Evolutionary conservation across 2,113 vertebrate genomes (phyloP).

Genomic region (Zapornia atra): DNA sequence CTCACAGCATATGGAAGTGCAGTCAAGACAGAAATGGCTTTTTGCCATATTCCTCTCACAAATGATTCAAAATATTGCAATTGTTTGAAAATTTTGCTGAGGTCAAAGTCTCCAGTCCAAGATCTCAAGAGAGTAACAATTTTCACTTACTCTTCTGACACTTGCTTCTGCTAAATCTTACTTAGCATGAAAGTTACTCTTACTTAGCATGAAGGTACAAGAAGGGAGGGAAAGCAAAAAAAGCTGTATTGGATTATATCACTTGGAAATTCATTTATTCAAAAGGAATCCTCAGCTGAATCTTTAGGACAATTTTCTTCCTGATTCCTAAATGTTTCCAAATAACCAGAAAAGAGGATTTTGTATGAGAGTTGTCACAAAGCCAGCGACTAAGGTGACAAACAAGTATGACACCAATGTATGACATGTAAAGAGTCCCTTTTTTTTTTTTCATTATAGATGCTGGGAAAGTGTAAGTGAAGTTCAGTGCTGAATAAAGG

Average conservation of each 20-base stretch:
- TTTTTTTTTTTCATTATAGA: neutral
- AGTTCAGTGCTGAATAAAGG: neutral
- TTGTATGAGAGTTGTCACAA: neutral
- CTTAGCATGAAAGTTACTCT: neutral
- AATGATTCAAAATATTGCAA: neutral
- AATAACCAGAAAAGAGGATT: neutral
- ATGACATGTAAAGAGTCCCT: neutral
- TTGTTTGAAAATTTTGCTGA: neutral
- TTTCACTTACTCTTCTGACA: fast-evolving
- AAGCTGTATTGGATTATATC: neutral
- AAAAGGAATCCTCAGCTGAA: neutral
- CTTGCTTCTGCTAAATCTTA: neutral
- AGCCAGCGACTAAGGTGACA: neutral
- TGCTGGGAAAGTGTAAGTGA: neutral
- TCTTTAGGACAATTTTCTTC: neutral
- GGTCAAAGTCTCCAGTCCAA: neutral
- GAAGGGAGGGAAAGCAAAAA: neutral
- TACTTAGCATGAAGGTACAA: neutral
- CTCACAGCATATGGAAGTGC: neutral
- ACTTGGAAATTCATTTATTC: neutral
- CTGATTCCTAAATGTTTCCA: neutral
- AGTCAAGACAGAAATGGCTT: neutral
- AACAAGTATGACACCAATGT: neutral
- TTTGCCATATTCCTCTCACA: neutral
- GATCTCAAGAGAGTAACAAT: neutral